A percentile compares a stretch with the other conserved stretches of the same genome.
These are phyloP conservation scores for Porites divaricata DNA, from an alignment of 92 coral and sea anemone genomes.

Conservation along the genomic window DNA sequence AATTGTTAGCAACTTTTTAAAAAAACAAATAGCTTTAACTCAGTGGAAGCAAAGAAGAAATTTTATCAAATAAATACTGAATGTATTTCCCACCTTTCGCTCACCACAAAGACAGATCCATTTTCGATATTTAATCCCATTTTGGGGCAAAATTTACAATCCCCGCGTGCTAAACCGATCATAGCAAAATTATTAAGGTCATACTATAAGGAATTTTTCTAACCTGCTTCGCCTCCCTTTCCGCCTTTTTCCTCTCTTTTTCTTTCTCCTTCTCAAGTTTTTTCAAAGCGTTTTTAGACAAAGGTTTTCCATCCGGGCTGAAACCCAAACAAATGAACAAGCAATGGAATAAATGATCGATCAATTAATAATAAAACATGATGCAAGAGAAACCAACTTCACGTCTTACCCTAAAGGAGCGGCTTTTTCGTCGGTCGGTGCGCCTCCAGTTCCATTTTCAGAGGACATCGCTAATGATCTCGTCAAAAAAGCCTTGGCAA, in stretches of 20 bases:
- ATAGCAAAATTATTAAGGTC: background rate
- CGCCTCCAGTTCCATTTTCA: slow-evolving; percentile 29
- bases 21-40: too few relatives aligned
- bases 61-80: too few relatives aligned
- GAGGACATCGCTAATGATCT: slow-evolving; percentile 26
- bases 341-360: background rate
- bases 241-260: slow-evolving; percentile 95
- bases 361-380: background rate
- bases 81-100: too few relatives aligned
- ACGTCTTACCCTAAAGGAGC: slow-evolving; percentile 21
- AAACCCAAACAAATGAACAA: slow-evolving; percentile 9
- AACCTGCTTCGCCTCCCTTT: slow-evolving; percentile 89
- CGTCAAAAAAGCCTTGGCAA: slow-evolving; percentile 13
- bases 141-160: background rate
- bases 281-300: slow-evolving; percentile 94
- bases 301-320: slow-evolving; percentile 94
- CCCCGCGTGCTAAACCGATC: background rate
- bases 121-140: too few relatives aligned
- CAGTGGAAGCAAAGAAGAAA: too few relatives aligned
- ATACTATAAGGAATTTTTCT: slow-evolving; percentile 12
- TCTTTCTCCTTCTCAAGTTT: slow-evolving; percentile 95
- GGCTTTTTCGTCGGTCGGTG: slow-evolving; percentile 35
- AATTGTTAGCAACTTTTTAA: too few relatives aligned
- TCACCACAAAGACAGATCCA: too few relatives aligned
- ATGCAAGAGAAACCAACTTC: background rate